phyloP scores from a whole-genome alignment of 2,888 invertebrate genomes.

The Leucoma salicis region DNA sequence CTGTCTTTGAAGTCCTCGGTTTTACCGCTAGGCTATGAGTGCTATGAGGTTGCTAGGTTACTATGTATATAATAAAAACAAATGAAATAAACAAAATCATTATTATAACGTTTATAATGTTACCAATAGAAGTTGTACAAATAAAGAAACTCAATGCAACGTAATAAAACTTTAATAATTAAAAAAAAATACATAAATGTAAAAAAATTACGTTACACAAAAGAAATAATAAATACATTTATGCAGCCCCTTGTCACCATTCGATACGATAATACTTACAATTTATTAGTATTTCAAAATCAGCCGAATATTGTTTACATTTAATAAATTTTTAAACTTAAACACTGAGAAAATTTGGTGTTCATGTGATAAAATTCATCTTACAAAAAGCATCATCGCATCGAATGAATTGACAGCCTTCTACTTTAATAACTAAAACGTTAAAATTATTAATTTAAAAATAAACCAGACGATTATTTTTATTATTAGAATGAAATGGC shows the following conservation, averaged over 20 bases:
- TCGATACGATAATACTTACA: constrained; percentile 18
- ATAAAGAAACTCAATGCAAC: constrained; percentile 38
- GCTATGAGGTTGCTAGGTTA: too few relatives aligned
- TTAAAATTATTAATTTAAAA: constrained; percentile 28
- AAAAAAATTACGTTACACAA: constrained; percentile 24
- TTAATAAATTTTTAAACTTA: not conserved
- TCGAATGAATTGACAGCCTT: constrained; percentile 18
- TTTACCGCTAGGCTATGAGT: too few relatives aligned
- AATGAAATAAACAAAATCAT: constrained; percentile 30
- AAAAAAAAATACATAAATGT: constrained; percentile 32
- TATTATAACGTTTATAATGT: constrained; percentile 34
- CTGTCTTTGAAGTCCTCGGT: too few relatives aligned
- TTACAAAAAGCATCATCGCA: constrained; percentile 10
- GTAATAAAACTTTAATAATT: constrained; percentile 30
- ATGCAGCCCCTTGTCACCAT: constrained; percentile 7
- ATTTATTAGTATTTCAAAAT: not conserved
- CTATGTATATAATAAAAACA: not conserved
- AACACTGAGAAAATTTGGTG: not conserved
- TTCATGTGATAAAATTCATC: too few relatives aligned
- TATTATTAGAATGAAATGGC: constrained; percentile 26
- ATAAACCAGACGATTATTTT: constrained; percentile 23
- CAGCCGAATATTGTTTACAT: too few relatives aligned
- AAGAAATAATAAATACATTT: constrained; percentile 30
- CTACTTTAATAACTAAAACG: constrained; percentile 25
- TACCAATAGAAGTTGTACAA: constrained; percentile 38